Base-by-base conservation (phyloP, 2,797 vertebrate species). In the Pelobates cultripes region DNA sequence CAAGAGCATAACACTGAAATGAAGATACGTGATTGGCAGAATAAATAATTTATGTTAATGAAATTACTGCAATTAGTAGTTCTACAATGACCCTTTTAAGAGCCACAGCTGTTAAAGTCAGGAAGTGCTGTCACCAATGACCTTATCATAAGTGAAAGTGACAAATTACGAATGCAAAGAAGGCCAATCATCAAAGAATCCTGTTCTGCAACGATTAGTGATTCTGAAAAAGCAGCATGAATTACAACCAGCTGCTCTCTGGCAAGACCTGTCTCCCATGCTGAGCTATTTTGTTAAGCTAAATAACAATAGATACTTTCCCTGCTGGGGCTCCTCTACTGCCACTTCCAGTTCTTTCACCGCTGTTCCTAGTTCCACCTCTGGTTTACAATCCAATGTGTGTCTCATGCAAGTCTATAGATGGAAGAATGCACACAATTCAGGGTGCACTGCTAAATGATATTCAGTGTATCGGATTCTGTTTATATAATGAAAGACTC, bases 1-100 rank as follows among this genome's bases (percentile, higher is more conserved):
- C 84, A 81, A 69, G 79, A 78, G 61, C 85, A 88, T 13, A 79
- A 86, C 85, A 84, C 75, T 77, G 86, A 64, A 64, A 64, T 64
- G 17, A 86, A 94, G 93, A 96, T 94, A 93, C 95, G 96, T 96
- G 95, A 96, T 93, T 95, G 95, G 94, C 94, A 94, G 94, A 94
- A 93, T 93, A 94, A 96, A 97, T 98, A 97, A 97, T 98, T 97
- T 97, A 97, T 98, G 97, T 94, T 98, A 99, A 99, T 97, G 95
- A 97, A 97, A 94, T 95, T 95, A 96, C 95, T 95, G 95, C 97
- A 97, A 99, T 99, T 99, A 96, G 95, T 96, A 97, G 94, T 95
- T 95, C 92, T 94, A 96, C 96, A 96, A 97, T 93, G 96, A 97
- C 96, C 96, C 96, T 95, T 95, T 93, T 95, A 94, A 95, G 96